Evolutionary conservation across 1,140 invertebrate genomes (phyloP), one percentile per base, ranked within the genome.

Genomic region (Andricus grossulariae): DNA sequence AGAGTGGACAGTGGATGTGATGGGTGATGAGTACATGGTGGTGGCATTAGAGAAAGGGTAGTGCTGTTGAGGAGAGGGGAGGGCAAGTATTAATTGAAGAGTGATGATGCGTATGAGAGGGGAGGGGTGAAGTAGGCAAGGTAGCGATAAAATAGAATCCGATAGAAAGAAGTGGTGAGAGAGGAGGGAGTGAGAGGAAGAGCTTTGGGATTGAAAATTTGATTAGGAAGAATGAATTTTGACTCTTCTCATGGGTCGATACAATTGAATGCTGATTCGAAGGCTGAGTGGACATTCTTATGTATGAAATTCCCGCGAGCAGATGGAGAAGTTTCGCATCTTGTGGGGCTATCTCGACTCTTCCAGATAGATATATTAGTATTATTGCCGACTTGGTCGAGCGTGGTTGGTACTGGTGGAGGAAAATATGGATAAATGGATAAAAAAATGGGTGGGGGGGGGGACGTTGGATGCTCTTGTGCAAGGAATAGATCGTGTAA

Each of bases 381-480:
- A 16, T n/a, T 54, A 54, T 54, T 54, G 52, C 52, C 52, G 52
- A 18, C 3, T 54, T 80, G 78, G 60, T 71, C 76, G 78, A 70
- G 78, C 76, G 76, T 80, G 78, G 52, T 54, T 71, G 75, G 76
- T 75, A 79, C 78, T 71, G 75, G 73, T 77, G 79, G 60, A 72
- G 50, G 45, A 32, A 75, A 71, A 77, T 79, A 76, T 75, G 77
- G 75, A 51, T 39, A 70, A 50, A 70, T 39, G 13, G n/a, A 71
- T 73, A 25, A 73, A 75, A 50, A 71, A 54, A 57, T 73, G 76
- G 55, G 73, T 73, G 75, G 60, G 54, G 32, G 78, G 73, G 73
- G 79, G n/a, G n/a, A 60, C n/a, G 73, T 55, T 66, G 51, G 18
- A 74, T 74, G 71, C n/a, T 72, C 32, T 73, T 12, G 13, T 32